phyloP scores from a whole-genome alignment of 2,113 vertebrate species.

The Panthera leo region DNA sequence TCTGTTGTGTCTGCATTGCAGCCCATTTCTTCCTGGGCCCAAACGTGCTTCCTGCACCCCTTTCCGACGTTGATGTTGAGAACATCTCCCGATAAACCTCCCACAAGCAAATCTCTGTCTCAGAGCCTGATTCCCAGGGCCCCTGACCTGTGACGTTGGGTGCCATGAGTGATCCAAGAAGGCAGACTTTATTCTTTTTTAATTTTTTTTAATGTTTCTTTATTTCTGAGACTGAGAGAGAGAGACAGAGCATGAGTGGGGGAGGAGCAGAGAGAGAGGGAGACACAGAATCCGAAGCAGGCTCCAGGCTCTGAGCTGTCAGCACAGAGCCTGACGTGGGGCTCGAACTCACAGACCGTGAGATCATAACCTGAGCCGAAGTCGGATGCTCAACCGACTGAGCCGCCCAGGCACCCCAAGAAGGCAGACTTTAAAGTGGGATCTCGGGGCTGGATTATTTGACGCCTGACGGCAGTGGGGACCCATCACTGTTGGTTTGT shows the following conservation, averaged over 20 bases:
- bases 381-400: no score
- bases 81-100: not conserved
- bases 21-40: not conserved
- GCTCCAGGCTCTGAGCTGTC: no score
- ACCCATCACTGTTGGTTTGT: not conserved
- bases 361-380: no score
- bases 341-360: no score
- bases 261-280: no score
- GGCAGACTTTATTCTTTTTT: not conserved
- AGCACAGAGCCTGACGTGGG: no score
- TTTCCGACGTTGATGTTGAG: accelerated
- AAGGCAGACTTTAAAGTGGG: not conserved
- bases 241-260: no score
- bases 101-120: not conserved
- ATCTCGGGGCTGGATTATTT: not conserved
- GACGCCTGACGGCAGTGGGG: not conserved
- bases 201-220: no score
- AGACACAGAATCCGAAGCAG: no score
- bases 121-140: not conserved
- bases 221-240: no score
- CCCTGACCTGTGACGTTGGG: not conserved
- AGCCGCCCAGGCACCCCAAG: not conserved
- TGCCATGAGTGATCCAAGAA: not conserved
- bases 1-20: not conserved
- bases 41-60: not conserved